Evolutionary conservation across 2,888 invertebrate genomes (phyloP).

Genomic region (Brenthis hecate): DNA sequence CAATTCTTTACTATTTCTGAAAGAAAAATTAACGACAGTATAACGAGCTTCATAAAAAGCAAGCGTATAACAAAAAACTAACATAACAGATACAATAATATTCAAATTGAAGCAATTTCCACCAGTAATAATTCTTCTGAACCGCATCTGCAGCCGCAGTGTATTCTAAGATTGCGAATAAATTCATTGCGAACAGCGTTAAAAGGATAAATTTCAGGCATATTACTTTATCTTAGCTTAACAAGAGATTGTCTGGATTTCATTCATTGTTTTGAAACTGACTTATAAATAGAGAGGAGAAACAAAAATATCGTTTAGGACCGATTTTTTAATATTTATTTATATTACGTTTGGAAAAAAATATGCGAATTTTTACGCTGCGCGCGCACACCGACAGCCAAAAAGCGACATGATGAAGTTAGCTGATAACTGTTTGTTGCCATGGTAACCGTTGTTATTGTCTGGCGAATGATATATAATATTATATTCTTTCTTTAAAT

Average conservation of each 20-base stretch:
- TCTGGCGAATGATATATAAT: too few species aligned
- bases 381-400: too few species aligned
- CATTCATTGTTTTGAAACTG: slow-evolving; percentile 1
- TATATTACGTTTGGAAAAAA: too few species aligned
- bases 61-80: background rate
- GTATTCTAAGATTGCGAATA: slow-evolving; percentile 45
- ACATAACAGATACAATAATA: slow-evolving; percentile 34
- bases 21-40: background rate
- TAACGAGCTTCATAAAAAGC: slow-evolving; percentile 7
- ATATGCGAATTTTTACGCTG: too few species aligned
- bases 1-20: background rate
- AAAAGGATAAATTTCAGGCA: slow-evolving; percentile 35
- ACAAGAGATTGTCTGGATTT: slow-evolving; percentile 19
- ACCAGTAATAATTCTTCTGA: slow-evolving; percentile 37
- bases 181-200: slow-evolving; percentile 40
- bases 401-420: too few species aligned
- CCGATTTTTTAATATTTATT: too few species aligned
- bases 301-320: too few species aligned
- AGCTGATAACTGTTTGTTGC: too few species aligned
- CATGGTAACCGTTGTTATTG: too few species aligned
- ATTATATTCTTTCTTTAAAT: too few species aligned
- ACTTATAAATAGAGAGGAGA: background rate
- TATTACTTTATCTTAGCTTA: slow-evolving; percentile 35
- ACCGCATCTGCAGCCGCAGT: slow-evolving; percentile 42
- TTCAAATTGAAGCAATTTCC: slow-evolving; percentile 39